Evolutionary conservation across 2,113 vertebrate genomes (phyloP), one percentile per base, ranked within the genome.

Genomic region (Nestor notabilis): DNA sequence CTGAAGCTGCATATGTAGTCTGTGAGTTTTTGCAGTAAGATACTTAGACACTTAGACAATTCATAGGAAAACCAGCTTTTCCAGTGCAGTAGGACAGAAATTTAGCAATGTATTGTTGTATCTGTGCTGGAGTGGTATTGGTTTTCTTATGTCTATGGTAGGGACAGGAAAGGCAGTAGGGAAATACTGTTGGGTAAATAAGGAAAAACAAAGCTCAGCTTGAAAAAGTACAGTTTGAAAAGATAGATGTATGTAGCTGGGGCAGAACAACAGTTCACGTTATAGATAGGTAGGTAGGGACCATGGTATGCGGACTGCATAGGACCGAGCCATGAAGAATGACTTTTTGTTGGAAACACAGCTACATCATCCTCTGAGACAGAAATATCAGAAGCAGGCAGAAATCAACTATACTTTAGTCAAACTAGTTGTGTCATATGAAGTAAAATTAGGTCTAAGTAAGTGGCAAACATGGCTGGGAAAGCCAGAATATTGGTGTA

Each of bases 241-340:
- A 35, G 7, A 13, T 1, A 31, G 21, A 15, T 25, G 2, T 9
- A 5, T 27, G 5, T 1, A 55, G 13, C 11, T 66, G 14, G 18
- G 7, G 7, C 25, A 55, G 82, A 81, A 81, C 7, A 19, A 24
- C 17, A 31, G 33, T 13, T 33, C 20, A 23, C 2, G 0, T 33
- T 81, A 13, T 18, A 72, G 52, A 17, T 19, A 9, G 5, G 10
- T 61, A 39, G 14, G 13, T 17, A 63, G 47, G 47, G 8, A n/a
- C 15, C 29, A 24, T 3, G 25, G 5, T 33, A 18, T 23, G 31
- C 9, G n/a, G 41, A 31, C 23, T 47, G n/a, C 46, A 15, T 2
- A 0, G 11, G 8, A 69, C 24, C 20, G 53, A 64, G 20, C 20
- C 8, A 4, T 5, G n/a, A 68, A 21, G 2, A 2, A 9, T 24